Percentiles rank a stretch among this genome's conserved stretches.
These are phyloP conservation scores for Passerina amoena DNA, from an alignment of 2,113 vertebrate species.

Conservation along the genomic window DNA sequence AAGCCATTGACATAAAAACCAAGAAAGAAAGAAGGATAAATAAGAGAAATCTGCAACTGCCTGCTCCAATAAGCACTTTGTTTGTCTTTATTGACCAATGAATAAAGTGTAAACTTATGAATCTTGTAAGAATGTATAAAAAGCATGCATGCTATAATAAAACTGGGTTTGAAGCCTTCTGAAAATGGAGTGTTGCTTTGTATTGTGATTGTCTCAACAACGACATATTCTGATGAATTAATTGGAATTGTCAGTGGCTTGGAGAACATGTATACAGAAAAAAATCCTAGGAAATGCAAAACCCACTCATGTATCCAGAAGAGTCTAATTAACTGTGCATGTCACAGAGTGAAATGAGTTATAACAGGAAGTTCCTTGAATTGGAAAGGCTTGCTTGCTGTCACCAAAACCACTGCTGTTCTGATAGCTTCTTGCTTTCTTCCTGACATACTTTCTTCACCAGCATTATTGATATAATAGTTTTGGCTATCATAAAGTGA, in stretches of 20 bases:
- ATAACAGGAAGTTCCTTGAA: background rate
- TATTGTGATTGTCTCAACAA: background rate
- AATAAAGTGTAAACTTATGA: background rate
- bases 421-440: background rate
- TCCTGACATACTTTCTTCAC: background rate
- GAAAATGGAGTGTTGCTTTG: background rate
- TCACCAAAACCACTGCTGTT: background rate
- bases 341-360: background rate
- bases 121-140: background rate
- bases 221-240: background rate
- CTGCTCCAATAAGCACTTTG: background rate
- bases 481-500: background rate
- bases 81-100: background rate
- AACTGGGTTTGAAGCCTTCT: background rate
- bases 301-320: background rate
- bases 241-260: background rate
- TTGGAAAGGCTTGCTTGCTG: background rate
- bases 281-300: background rate
- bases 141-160: background rate
- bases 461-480: background rate
- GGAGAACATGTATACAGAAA: background rate
- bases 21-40: background rate
- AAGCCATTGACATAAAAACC: background rate
- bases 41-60: background rate
- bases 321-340: background rate